These are phyloP conservation scores for Heptranchias perlo DNA, from an alignment of 2,113 vertebrate species.

Conservation along the genomic window DNA sequence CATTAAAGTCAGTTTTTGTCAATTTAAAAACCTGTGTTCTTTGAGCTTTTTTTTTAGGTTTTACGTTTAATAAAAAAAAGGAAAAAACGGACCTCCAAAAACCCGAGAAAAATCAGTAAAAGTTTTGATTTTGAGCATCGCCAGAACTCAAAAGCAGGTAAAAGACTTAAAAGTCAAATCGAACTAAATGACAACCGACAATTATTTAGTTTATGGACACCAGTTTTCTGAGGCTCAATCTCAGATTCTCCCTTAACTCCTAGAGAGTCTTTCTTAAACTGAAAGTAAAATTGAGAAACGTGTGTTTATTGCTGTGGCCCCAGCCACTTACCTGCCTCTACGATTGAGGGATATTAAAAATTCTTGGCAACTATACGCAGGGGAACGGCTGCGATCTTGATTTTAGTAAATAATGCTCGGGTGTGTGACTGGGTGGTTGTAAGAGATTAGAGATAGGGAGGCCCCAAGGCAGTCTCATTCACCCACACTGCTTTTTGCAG, in stretches of 20 bases:
- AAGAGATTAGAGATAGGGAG: not conserved
- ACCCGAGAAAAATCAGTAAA: not conserved
- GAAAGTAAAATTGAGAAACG: not conserved
- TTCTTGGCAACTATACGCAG: not conserved
- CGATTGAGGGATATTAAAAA: not conserved
- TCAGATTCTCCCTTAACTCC: not conserved
- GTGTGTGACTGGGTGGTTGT: too few relatives aligned
- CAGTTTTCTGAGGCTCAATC: not conserved
- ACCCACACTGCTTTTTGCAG: not conserved
- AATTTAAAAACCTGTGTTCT: too few relatives aligned
- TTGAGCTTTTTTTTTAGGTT: too few relatives aligned
- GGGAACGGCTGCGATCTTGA: not conserved
- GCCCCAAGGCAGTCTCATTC: not conserved
- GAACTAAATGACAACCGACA: not conserved
- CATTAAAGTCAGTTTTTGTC: too few relatives aligned
- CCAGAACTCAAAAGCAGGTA: not conserved
- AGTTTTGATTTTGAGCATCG: not conserved
- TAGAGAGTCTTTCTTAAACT: not conserved
- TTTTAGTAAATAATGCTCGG: not conserved
- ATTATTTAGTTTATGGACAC: not conserved
- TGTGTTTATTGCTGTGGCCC: not conserved
- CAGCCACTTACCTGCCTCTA: not conserved
- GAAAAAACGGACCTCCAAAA: not conserved
- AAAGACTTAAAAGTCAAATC: not conserved
- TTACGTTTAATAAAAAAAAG: too few relatives aligned